phyloP scores from a whole-genome alignment of 2,888 invertebrate species.

The Pycnomerus fuliginosus region DNA sequence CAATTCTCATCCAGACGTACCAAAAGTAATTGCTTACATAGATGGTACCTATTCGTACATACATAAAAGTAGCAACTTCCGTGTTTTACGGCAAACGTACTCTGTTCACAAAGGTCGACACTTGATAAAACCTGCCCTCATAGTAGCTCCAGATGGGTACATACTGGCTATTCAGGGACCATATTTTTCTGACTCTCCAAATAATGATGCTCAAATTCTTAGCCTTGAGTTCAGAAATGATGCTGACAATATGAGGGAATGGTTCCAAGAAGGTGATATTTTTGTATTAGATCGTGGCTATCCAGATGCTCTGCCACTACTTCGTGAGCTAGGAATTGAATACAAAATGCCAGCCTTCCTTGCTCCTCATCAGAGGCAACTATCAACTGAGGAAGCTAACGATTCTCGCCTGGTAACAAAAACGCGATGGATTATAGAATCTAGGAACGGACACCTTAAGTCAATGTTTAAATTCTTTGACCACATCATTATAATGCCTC shows the following conservation, averaged over 20 bases:
- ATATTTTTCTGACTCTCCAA: slow-evolving; percentile 2
- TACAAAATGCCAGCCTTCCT: background rate
- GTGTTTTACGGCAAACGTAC: background rate
- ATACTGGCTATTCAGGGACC: slow-evolving; percentile 1
- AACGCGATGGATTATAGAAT: slow-evolving; percentile 12
- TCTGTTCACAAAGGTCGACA: slow-evolving; percentile 3
- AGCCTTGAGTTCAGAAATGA: background rate
- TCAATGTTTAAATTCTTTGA: slow-evolving; percentile 12
- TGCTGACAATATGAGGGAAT: background rate
- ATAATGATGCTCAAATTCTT: slow-evolving; percentile 5
- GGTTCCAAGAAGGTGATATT: slow-evolving; percentile 1
- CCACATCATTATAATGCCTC: slow-evolving; percentile 3
- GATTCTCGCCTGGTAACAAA: slow-evolving; percentile 8
- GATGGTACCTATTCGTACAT: background rate
- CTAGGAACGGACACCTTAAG: slow-evolving; percentile 11
- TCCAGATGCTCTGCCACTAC: slow-evolving; percentile 1
- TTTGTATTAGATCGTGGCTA: slow-evolving; percentile 3
- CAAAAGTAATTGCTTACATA: slow-evolving; percentile 1
- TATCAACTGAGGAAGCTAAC: slow-evolving; percentile 6
- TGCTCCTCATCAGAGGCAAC: background rate
- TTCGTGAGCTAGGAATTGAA: background rate
- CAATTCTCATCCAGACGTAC: background rate
- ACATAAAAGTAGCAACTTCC: slow-evolving; percentile 1
- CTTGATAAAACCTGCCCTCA: slow-evolving; percentile 2
- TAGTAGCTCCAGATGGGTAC: background rate